phyloP scores from a whole-genome alignment of 2,797 vertebrate species.

The Spheniscus humboldti region DNA sequence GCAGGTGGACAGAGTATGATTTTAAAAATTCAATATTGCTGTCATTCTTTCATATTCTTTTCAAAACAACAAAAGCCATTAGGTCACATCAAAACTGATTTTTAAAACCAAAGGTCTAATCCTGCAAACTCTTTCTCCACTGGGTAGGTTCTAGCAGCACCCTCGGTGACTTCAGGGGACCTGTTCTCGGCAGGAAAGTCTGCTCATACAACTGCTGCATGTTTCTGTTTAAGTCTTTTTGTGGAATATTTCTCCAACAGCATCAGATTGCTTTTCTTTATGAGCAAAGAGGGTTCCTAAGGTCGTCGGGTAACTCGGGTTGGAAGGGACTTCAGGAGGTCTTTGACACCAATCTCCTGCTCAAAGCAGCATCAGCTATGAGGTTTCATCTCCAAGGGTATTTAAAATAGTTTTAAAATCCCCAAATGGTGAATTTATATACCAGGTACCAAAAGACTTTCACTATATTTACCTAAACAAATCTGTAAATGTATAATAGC shows the following conservation, averaged over 20 bases:
- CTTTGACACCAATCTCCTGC: fast-evolving
- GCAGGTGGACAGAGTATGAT: constrained; percentile 62
- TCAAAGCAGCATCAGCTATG: not conserved
- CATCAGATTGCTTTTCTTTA: not conserved
- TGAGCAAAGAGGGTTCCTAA: not conserved
- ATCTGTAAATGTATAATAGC: no score
- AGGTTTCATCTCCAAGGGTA: not conserved
- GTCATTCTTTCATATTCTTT: constrained; percentile 51
- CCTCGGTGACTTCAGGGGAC: not conserved
- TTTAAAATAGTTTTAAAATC: not conserved
- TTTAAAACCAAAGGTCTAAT: not conserved
- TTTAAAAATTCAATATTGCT: constrained; percentile 50
- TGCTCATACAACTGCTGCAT: fast-evolving
- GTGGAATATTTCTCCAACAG: not conserved
- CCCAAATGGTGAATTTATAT: not conserved
- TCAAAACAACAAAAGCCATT: constrained; percentile 35
- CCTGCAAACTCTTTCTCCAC: not conserved
- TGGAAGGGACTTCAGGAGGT: not conserved
- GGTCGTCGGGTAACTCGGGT: not conserved
- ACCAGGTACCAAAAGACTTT: not conserved
- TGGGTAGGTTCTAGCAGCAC: not conserved
- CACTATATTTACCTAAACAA: fast-evolving
- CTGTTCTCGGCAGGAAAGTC: not conserved
- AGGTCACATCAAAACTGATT: not conserved
- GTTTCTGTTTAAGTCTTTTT: not conserved